Evolutionary conservation across 2,888 invertebrate species (phyloP).

Genomic region (Ochropleura plecta): DNA sequence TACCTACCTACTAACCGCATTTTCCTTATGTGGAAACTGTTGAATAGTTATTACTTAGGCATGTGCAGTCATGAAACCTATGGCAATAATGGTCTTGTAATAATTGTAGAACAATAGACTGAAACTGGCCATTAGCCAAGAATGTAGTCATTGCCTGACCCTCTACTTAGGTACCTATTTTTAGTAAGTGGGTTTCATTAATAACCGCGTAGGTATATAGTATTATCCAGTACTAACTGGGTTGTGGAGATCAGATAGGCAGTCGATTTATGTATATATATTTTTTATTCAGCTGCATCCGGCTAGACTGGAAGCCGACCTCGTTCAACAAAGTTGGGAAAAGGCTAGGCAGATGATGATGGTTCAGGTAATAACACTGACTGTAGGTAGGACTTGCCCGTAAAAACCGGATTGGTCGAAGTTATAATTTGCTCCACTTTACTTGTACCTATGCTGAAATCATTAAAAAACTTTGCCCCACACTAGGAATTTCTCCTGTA

Average conservation of each 20-base stretch:
- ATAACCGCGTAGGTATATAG: too few species aligned
- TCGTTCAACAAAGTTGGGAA: too few species aligned
- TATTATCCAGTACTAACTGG: too few species aligned
- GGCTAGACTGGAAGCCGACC: too few species aligned
- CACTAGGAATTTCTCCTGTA: too few species aligned
- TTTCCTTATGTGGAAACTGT: slow-evolving; percentile 1
- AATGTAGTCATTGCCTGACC: background rate
- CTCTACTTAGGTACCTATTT: background rate
- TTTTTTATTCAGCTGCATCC: too few species aligned
- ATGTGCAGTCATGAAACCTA: background rate
- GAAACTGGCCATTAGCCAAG: background rate
- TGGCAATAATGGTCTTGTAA: background rate
- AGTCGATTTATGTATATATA: too few species aligned
- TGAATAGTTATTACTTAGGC: slow-evolving; percentile 4
- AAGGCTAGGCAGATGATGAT: background rate
- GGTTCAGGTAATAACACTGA: background rate
- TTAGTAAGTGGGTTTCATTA: background rate
- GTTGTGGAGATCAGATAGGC: too few species aligned
- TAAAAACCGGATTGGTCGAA: background rate
- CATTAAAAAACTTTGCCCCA: too few species aligned
- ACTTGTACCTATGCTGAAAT: background rate
- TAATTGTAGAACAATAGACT: slow-evolving; percentile 2
- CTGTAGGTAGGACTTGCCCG: background rate
- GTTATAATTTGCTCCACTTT: background rate
- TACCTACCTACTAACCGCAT: background rate